Percentiles rank a stretch among this genome's conserved stretches.
phyloP scores from a whole-genome alignment of 2,797 vertebrate species.

The Malacoraja senta region DNA sequence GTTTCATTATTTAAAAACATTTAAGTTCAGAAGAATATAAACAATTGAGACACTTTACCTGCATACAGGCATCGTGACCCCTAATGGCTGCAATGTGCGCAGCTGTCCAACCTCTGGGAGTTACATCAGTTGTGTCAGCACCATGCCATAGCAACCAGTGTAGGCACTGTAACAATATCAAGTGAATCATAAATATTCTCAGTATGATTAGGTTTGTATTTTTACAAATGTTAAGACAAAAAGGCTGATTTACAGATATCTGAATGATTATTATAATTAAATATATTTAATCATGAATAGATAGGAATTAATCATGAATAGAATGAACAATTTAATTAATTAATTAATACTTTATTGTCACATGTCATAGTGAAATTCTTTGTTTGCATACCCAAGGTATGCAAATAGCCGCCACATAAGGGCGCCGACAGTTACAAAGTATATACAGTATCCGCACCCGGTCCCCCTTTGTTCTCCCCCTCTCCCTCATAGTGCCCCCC shows the following conservation, averaged over 20 bases:
- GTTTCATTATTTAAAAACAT: background rate
- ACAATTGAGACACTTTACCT: slow-evolving; percentile 51
- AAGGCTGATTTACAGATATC: background rate
- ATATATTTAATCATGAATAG: background rate
- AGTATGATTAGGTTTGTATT: background rate
- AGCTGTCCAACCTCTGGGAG: slow-evolving; percentile 59
- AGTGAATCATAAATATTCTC: background rate
- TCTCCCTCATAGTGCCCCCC: too few species aligned
- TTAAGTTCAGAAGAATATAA: background rate
- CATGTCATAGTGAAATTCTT: too few species aligned
- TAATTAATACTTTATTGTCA: too few species aligned
- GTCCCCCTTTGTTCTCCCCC: too few species aligned
- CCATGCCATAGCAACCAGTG: slow-evolving; percentile 69
- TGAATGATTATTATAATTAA: background rate
- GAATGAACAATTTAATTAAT: too few species aligned
- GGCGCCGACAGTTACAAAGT: too few species aligned
- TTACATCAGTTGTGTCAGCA: slow-evolving; percentile 49
- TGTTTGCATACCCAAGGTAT: too few species aligned
- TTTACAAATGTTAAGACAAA: background rate
- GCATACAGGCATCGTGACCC: slow-evolving; percentile 67
- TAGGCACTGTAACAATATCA: slow-evolving; percentile 57
- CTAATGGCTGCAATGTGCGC: slow-evolving; percentile 63
- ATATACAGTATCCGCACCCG: too few species aligned
- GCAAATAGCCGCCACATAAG: too few species aligned
- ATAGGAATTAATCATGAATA: too few species aligned